A percentile compares a stretch with the other conserved stretches of the same genome.
These are phyloP conservation scores for Percina caprodes DNA, from an alignment of 2,113 vertebrate genomes.

Conservation along the genomic window DNA sequence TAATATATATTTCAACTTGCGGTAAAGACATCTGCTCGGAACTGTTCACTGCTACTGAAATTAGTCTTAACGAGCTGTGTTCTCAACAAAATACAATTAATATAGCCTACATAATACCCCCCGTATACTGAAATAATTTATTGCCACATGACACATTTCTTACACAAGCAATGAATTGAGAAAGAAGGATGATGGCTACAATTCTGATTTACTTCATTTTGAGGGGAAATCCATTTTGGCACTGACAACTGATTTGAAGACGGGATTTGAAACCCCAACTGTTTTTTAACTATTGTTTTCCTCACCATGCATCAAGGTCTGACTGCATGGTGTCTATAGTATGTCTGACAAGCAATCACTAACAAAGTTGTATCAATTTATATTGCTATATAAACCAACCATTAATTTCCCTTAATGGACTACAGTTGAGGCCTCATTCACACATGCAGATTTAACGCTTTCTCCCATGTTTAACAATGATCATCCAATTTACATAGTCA, in stretches of 20 bases:
- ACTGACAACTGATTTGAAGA: background rate
- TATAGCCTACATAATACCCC: background rate
- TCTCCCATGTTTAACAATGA: background rate
- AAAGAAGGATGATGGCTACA: background rate
- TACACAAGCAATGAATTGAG: background rate
- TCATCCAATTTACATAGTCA: background rate
- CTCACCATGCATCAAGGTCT: background rate
- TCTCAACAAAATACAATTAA: background rate
- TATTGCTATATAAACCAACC: no score
- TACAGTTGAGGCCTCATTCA: background rate
- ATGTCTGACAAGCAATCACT: background rate
- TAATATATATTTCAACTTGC: conserved; percentile 16
- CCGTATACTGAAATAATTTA: background rate
- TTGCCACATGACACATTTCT: background rate
- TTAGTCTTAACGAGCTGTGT: conserved; percentile 6
- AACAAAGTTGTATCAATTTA: background rate
- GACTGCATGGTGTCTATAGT: background rate
- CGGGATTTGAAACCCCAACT: background rate
- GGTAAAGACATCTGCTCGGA: conserved; percentile 37
- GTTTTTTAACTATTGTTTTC: background rate
- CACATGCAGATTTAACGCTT: background rate
- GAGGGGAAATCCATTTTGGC: background rate
- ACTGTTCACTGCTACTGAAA: conserved; percentile 2
- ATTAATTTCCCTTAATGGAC: no score
- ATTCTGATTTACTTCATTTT: background rate